Evolutionary conservation across 2,888 invertebrate species (phyloP).

Genomic region (Tenthredo scrophulariae): DNA sequence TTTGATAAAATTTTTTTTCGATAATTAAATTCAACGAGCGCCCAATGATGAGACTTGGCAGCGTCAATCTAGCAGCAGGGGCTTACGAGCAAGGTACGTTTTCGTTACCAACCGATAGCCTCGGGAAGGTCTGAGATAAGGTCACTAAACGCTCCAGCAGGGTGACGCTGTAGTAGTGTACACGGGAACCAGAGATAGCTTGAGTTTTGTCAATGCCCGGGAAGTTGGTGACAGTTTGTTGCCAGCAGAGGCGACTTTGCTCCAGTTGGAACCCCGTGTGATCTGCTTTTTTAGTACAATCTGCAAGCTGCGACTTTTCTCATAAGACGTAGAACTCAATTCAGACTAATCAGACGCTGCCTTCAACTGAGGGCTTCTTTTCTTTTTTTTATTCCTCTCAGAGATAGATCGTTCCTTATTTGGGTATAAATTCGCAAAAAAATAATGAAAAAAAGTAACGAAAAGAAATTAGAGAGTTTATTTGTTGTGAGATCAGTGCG

Average conservation of each 20-base stretch:
- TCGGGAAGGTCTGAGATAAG: constrained; percentile 92
- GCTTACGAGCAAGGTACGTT: constrained; percentile 82
- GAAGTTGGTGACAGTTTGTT: constrained; percentile 76
- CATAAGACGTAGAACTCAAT: constrained; percentile 85
- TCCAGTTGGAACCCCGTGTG: constrained; percentile 86
- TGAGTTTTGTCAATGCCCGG: constrained; percentile 79
- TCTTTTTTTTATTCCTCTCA: not conserved
- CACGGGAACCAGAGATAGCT: constrained; percentile 88
- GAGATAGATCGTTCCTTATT: constrained; percentile 18
- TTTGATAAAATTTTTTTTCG: not conserved
- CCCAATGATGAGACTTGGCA: constrained; percentile 80
- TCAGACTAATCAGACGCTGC: constrained; percentile 91
- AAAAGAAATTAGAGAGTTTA: constrained; percentile 66
- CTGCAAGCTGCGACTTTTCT: constrained; percentile 82
- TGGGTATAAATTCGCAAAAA: not conserved
- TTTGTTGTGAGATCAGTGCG: constrained; percentile 67
- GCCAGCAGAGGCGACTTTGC: constrained; percentile 78
- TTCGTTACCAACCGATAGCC: constrained; percentile 80
- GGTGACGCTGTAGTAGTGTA: constrained; percentile 84
- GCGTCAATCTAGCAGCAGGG: constrained; percentile 89
- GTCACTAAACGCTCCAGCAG: constrained; percentile 85
- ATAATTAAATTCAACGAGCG: constrained; percentile 42
- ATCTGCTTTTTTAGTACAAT: constrained; percentile 88
- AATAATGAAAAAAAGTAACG: not conserved
- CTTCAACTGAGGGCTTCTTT: constrained; percentile 75